Conservation (phyloP, 2,113 vertebrate genomes). For the Sorex araneus region DNA sequence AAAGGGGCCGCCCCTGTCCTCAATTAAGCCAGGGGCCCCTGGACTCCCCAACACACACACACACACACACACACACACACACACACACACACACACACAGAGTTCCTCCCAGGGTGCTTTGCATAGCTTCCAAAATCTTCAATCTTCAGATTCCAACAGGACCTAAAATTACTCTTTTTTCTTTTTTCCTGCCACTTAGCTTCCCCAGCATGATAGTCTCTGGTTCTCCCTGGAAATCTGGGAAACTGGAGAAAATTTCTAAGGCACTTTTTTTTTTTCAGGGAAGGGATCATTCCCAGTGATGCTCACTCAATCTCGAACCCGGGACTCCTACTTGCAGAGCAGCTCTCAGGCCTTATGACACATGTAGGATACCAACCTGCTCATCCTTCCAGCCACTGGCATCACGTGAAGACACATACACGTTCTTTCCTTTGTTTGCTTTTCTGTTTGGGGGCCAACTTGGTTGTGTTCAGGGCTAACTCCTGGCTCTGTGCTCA, state of each 20-base stretch:
- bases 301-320: no score
- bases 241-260: constrained; percentile 35
- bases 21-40: constrained; percentile 39
- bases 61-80: no score
- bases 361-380: not conserved
- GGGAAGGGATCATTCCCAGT: no score
- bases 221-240: constrained; percentile 42
- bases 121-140: not conserved
- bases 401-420: not conserved
- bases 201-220: constrained; percentile 17
- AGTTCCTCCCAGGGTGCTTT: not conserved
- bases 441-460: no score
- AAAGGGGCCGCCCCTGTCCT: not conserved
- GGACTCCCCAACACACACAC: not conserved
- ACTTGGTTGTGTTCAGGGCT: no score
- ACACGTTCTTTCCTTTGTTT: no score
- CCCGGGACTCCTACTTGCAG: no score
- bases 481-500: no score
- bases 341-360: no score
- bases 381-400: constrained; percentile 40
- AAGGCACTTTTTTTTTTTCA: constrained; percentile 19
- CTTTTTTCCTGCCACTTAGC: not conserved
- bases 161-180: not conserved
- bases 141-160: not conserved
- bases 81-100: no score